Evolutionary conservation across 2,888 invertebrate species (phyloP).

Genomic region (Smittia aterrima): DNA sequence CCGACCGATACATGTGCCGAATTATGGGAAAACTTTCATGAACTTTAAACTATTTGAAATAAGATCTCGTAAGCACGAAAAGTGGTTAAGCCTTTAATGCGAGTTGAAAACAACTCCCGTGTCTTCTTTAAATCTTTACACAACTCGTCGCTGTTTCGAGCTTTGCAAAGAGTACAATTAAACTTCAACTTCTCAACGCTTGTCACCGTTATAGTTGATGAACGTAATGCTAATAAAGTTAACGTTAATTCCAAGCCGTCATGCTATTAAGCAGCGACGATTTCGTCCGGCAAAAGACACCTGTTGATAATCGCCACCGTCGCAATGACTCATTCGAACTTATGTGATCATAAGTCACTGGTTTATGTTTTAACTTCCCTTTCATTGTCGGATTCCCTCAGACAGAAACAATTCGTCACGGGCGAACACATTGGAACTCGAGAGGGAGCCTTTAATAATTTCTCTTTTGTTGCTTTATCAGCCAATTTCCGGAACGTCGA

Average conservation of each 20-base stretch:
- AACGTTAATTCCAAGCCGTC: neutral
- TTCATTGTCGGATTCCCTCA: neutral
- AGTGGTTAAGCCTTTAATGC: too few relatives aligned
- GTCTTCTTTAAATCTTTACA: too few relatives aligned
- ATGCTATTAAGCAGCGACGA: neutral
- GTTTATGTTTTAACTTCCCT: neutral
- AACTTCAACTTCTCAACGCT: too few relatives aligned
- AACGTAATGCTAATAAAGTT: neutral
- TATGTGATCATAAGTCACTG: neutral
- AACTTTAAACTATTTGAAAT: neutral
- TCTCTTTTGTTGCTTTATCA: neutral
- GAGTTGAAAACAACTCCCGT: too few relatives aligned
- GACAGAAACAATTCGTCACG: neutral
- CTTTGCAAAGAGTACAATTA: too few relatives aligned
- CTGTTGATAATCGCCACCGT: slow-evolving; percentile 35
- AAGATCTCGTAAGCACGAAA: too few relatives aligned
- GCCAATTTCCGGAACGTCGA: slow-evolving; percentile 31
- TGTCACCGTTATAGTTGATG: too few relatives aligned
- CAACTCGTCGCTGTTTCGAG: too few relatives aligned
- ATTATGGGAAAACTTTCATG: neutral
- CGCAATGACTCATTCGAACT: neutral
- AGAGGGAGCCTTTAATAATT: neutral
- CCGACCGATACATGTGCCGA: too few relatives aligned
- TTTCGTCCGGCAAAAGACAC: neutral
- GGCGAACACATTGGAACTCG: neutral